Evolutionary conservation across 1,140 invertebrate genomes (phyloP).

Genomic region (Caerostris darwini): DNA sequence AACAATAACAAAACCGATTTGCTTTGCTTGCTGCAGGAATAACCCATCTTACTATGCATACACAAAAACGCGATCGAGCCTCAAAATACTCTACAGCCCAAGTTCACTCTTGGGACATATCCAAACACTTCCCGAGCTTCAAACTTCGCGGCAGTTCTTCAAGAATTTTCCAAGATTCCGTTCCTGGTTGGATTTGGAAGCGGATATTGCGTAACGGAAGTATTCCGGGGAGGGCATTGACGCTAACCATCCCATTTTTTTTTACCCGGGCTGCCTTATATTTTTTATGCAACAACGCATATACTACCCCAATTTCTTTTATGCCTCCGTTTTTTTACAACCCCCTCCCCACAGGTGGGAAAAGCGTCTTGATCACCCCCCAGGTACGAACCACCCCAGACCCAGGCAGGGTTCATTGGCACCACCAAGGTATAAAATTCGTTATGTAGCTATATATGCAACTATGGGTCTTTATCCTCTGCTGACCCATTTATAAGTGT

Average conservation of each 20-base stretch:
- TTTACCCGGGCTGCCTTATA: slow-evolving; percentile 51
- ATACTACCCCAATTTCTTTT: slow-evolving; percentile 76
- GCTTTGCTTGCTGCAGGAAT: background rate
- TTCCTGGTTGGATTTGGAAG: slow-evolving; percentile 64
- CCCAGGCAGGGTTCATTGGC: slow-evolving; percentile 60
- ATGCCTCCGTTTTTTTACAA: slow-evolving; percentile 51
- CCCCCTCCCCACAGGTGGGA: slow-evolving; percentile 49
- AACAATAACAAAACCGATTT: background rate
- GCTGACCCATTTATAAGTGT: slow-evolving; percentile 63
- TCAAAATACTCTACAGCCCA: slow-evolving; percentile 29
- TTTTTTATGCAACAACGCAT: slow-evolving; percentile 59
- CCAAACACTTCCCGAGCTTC: slow-evolving; percentile 33
- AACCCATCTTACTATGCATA: background rate
- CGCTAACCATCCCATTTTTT: slow-evolving; percentile 47
- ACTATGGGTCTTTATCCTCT: slow-evolving; percentile 67
- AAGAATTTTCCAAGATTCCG: slow-evolving; percentile 74
- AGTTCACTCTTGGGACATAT: slow-evolving; percentile 54
- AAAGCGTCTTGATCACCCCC: slow-evolving; percentile 53
- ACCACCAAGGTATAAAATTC: slow-evolving; percentile 53
- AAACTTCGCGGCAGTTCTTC: slow-evolving; percentile 63
- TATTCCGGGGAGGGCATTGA: slow-evolving; percentile 70
- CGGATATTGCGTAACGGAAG: slow-evolving; percentile 75
- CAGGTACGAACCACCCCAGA: slow-evolving; percentile 24
- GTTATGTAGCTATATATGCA: slow-evolving; percentile 54
- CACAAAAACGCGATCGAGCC: background rate